These are phyloP conservation scores for Brachirus orientalis DNA, from an alignment of 2,113 vertebrate species.

Conservation along the genomic window DNA sequence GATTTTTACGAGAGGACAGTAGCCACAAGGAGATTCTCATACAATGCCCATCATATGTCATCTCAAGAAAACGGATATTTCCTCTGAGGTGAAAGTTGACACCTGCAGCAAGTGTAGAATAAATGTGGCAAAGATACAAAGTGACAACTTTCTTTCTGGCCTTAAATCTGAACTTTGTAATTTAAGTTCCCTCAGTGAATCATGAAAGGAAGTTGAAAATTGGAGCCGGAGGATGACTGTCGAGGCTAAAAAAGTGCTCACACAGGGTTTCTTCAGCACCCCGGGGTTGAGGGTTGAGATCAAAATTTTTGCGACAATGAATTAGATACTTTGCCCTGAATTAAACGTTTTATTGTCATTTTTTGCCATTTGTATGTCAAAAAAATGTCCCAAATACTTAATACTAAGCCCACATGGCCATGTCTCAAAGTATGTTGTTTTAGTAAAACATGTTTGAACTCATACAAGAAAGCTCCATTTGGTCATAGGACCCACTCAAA, in stretches of 20 bases:
- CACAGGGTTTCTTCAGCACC: neutral
- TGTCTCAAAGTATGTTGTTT: too few relatives aligned
- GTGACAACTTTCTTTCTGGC: slow-evolving; percentile 1
- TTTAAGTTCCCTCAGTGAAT: slow-evolving; percentile 1
- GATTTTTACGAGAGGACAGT: neutral
- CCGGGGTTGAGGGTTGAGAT: slow-evolving; percentile 10
- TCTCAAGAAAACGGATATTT: neutral
- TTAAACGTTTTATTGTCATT: too few relatives aligned
- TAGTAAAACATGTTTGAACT: too few relatives aligned
- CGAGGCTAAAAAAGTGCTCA: slow-evolving; percentile 1
- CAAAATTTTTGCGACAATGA: too few relatives aligned
- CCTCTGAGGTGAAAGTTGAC: neutral
- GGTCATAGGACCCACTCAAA: too few relatives aligned
- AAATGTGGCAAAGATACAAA: slow-evolving; percentile 12
- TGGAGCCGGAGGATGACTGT: neutral
- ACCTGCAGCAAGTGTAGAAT: neutral
- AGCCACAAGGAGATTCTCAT: neutral
- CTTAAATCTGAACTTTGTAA: slow-evolving; percentile 23
- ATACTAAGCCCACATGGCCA: too few relatives aligned
- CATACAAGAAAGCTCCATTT: too few relatives aligned
- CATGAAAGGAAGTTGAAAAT: slow-evolving; percentile 22
- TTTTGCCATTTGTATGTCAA: too few relatives aligned
- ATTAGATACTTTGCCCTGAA: too few relatives aligned
- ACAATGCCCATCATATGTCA: neutral
- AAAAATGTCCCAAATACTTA: too few relatives aligned